A percentile compares a stretch with the other conserved stretches of the same genome.
Evolutionary conservation across 2,888 invertebrate species (phyloP).

Genomic region (Melinopterus prodromus): DNA sequence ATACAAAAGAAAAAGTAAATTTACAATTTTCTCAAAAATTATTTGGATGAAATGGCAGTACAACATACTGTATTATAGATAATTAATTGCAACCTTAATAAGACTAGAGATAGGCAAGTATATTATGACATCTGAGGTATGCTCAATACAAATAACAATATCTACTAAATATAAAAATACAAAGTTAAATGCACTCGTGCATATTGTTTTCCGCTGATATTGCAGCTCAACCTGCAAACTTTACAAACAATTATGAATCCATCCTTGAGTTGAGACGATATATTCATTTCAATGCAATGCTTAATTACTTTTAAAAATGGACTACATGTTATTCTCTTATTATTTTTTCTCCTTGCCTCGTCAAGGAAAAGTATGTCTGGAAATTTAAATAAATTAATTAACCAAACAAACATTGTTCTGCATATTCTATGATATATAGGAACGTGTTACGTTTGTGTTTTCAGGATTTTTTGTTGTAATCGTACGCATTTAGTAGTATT

Average conservation of each 20-base stretch:
- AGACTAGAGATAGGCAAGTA: not conserved
- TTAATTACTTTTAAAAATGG: not conserved
- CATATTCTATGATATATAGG: not conserved
- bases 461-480: too few relatives aligned
- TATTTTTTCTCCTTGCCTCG: not conserved
- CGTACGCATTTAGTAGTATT: not conserved
- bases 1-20: too few relatives aligned
- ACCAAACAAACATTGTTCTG: not conserved
- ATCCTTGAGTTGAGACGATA: not conserved
- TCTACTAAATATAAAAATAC: not conserved
- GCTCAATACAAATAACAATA: not conserved
- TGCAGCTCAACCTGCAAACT: not conserved
- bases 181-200: not conserved
- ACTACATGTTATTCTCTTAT: not conserved
- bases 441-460: too few relatives aligned
- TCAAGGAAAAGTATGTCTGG: not conserved
- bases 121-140: not conserved
- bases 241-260: not conserved
- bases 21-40: too few relatives aligned
- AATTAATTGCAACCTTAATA: too few relatives aligned
- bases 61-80: too few relatives aligned
- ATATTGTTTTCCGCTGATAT: not conserved
- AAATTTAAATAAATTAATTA: not conserved
- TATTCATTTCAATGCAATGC: not conserved
- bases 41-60: too few relatives aligned